A percentile compares a stretch with the other conserved stretches of the same genome.
These are phyloP conservation scores for Chrysogorgia sp. DNA, from an alignment of 92 coral and sea anemone species.

Conservation along the genomic window DNA sequence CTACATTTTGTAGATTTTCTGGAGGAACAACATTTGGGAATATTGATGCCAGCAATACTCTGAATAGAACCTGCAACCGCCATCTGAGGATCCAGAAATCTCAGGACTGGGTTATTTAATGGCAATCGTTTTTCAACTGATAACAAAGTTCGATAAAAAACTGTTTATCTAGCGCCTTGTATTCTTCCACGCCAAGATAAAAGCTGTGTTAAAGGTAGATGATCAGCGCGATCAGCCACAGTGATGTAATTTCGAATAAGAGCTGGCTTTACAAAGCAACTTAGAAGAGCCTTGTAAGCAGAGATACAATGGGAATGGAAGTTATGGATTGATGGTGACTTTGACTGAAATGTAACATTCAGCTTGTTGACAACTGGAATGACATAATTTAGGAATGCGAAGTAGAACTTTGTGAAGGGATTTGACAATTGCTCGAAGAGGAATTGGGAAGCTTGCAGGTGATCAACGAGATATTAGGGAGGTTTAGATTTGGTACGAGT, in stretches of 20 bases:
- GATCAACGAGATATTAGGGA: constrained; percentile 24
- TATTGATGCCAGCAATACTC: constrained; percentile 15
- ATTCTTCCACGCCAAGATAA: constrained; percentile 16
- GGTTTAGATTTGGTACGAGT: too few species aligned
- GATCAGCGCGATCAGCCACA: constrained; percentile 6
- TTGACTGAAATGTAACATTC: constrained; percentile 27
- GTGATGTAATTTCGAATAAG: constrained; percentile 18
- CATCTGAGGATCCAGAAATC: constrained; percentile 23
- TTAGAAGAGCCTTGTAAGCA: constrained; percentile 25
- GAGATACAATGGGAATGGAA: constrained; percentile 20
- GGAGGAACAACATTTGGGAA: constrained; percentile 1
- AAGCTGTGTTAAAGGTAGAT: constrained; percentile 26
- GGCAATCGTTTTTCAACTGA: constrained; percentile 34
- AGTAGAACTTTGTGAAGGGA: constrained; percentile 26
- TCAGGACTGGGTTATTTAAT: not conserved
- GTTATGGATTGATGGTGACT: constrained; percentile 20
- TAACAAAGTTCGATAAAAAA: constrained; percentile 17
- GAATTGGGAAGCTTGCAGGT: constrained; percentile 39
- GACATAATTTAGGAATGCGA: constrained; percentile 37
- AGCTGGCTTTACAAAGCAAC: constrained; percentile 34
- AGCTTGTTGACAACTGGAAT: constrained; percentile 30
- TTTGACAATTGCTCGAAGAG: constrained; percentile 21
- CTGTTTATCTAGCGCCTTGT: constrained; percentile 9
- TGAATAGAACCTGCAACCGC: constrained; percentile 22
- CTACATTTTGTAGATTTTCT: constrained; percentile 26